Base-by-base conservation (phyloP, 2,888 invertebrate species). In the Cyaniris semiargus region DNA sequence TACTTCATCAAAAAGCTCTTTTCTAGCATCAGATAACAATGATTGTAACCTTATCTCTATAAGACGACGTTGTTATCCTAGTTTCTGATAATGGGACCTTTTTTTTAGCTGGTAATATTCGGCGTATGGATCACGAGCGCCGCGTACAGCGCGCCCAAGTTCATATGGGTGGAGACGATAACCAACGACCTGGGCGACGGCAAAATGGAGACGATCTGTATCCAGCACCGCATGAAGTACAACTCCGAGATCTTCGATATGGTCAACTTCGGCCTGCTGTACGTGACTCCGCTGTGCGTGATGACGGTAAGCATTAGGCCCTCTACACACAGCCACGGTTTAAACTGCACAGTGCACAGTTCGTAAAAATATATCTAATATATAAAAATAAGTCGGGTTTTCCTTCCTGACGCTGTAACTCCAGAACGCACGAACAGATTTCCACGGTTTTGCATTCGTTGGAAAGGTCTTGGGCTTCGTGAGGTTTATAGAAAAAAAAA, bases 41-140 rank as follows among this genome's bases (percentile, higher is more conserved):
- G 53, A 53, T 53, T 53, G 18, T 53, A 53, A 18, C 53, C 4
- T 53, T 53, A 48, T 48, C 38, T 38, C 8, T 38, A 34, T 34
- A 34, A 38, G 38, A 38, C 10, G 44, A 44, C 44, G 44, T 44
- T 44, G 10, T 44, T 13, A 44, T 44, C 10, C 44, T 44, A 10
- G 10, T 44, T 58, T 58, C 58, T 58, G 7, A 58, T 58, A 7
- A n/a, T 15, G 7, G 1, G 5, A 6, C 3, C 21, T 80, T 27
- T 71, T 83, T 84, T 90, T 7, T 93, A 97, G 97, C 86, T 97
- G 85, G 97, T 97, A 76, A 97, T 98, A 82, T 90, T 96, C 27
- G 94, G 96, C 2, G 97, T 98, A 6, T 98, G 98, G 98, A 94
- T 97, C 76, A 95, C 96, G 23, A 97, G 97, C 81, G 97, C 97